Evolutionary conservation across 2,797 vertebrate species (phyloP).

Genomic region (Benthosema pterotum): DNA sequence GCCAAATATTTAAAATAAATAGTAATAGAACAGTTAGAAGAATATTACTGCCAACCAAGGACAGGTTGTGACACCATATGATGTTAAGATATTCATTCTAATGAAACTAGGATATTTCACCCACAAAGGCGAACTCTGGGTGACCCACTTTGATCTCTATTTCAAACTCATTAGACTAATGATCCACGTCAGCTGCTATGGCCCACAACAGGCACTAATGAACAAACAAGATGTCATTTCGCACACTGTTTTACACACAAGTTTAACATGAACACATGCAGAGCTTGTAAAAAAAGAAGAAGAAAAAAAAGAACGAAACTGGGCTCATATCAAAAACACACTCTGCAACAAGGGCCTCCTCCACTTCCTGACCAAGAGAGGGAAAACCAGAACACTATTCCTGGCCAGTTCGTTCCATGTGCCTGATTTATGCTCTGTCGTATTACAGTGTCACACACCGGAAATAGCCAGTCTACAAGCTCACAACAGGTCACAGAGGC

Average conservation of each 20-base stretch:
- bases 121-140: conserved; percentile 27
- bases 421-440: too few species aligned
- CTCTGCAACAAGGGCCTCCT: conserved; percentile 41
- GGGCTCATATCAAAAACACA: conserved; percentile 52
- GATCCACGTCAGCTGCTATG: conserved; percentile 50
- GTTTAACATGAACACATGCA: conserved; percentile 46
- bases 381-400: conserved; percentile 64
- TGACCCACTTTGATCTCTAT: conserved; percentile 59
- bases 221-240: conserved; percentile 55
- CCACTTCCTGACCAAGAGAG: conserved; percentile 56
- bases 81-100: conserved; percentile 16
- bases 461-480: too few species aligned
- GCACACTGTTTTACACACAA: conserved; percentile 31
- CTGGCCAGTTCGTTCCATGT: conserved; percentile 29
- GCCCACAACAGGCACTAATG: conserved; percentile 39
- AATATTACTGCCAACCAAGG: too few species aligned
- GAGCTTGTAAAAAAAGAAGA: conserved; percentile 43
- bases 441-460: too few species aligned
- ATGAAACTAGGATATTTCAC: conserved; percentile 16
- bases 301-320: conserved; percentile 15
- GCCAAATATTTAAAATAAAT: too few species aligned
- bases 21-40: too few species aligned
- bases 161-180: conserved; percentile 65
- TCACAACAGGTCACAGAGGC: too few species aligned
- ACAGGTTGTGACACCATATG: neutral